phyloP scores from a whole-genome alignment of 2,888 invertebrate genomes.

The Trypoxylon attenuatum region DNA sequence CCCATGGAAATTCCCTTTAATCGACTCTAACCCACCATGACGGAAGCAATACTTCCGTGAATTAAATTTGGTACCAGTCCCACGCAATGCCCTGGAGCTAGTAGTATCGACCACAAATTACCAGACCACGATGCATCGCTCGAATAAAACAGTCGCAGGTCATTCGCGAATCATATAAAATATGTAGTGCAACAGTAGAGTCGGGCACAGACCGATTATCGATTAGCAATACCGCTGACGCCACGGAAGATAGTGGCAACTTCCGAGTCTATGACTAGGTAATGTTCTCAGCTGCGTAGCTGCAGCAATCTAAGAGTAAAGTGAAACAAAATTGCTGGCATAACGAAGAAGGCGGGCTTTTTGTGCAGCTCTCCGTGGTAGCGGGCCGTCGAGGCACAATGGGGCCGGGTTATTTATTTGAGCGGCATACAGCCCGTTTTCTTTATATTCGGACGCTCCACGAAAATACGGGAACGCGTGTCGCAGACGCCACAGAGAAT shows the following conservation, averaged over 20 bases:
- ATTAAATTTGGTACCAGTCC: too few species aligned
- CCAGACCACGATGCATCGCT: too few species aligned
- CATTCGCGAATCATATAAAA: too few species aligned
- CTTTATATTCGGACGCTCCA: not conserved
- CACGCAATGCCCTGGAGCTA: not conserved
- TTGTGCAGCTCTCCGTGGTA: not conserved
- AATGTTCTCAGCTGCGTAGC: too few species aligned
- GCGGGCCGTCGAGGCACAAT: not conserved
- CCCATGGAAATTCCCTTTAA: conserved; percentile 30
- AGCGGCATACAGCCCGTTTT: not conserved
- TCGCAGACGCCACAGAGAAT: not conserved
- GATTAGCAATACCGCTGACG: not conserved
- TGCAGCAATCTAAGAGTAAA: not conserved
- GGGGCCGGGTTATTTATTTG: not conserved
- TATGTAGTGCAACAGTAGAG: too few species aligned
- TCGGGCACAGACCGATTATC: not conserved
- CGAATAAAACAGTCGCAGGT: not conserved
- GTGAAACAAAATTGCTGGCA: not conserved
- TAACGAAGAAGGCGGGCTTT: not conserved
- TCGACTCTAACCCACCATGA: conserved; percentile 39
- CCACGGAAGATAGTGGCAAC: not conserved
- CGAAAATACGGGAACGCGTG: conserved; percentile 5
- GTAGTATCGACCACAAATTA: not conserved
- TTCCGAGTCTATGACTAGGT: too few species aligned
- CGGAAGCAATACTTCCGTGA: conserved; percentile 18